Evolutionary conservation across 1,140 invertebrate genomes (phyloP).

Genomic region (Chironomus striatipennis): DNA sequence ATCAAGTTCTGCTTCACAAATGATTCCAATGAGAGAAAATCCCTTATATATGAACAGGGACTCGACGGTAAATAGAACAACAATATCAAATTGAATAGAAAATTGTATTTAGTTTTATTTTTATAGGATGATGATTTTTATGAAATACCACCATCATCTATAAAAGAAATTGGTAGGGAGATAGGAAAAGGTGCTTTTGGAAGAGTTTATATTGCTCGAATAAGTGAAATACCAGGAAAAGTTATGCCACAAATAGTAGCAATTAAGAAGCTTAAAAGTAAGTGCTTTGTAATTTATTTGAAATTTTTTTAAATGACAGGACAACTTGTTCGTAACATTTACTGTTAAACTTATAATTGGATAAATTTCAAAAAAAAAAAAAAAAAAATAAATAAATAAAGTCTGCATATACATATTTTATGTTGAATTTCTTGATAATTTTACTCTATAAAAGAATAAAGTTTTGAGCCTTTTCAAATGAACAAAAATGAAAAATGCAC

Average conservation of each 20-base stretch:
- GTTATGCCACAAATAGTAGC: conserved; percentile 49
- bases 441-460: too few species aligned
- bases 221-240: conserved; percentile 43
- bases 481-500: too few species aligned
- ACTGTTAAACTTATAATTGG: too few species aligned
- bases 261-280: conserved; percentile 63
- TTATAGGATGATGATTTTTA: not conserved
- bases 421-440: too few species aligned
- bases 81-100: not conserved
- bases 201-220: conserved; percentile 52
- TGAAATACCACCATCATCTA: conserved; percentile 28
- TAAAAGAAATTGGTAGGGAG: conserved; percentile 41
- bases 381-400: too few species aligned
- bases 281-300: too few species aligned
- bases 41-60: not conserved
- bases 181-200: conserved; percentile 70
- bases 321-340: too few species aligned
- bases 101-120: not conserved
- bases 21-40: conserved; percentile 6
- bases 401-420: too few species aligned
- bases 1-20: not conserved
- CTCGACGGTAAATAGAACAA: not conserved
- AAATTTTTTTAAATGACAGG: too few species aligned
- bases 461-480: too few species aligned
- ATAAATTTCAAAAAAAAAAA: too few species aligned